Evolutionary conservation across 2,113 vertebrate species (phyloP).

Genomic region (Python bivittatus): DNA sequence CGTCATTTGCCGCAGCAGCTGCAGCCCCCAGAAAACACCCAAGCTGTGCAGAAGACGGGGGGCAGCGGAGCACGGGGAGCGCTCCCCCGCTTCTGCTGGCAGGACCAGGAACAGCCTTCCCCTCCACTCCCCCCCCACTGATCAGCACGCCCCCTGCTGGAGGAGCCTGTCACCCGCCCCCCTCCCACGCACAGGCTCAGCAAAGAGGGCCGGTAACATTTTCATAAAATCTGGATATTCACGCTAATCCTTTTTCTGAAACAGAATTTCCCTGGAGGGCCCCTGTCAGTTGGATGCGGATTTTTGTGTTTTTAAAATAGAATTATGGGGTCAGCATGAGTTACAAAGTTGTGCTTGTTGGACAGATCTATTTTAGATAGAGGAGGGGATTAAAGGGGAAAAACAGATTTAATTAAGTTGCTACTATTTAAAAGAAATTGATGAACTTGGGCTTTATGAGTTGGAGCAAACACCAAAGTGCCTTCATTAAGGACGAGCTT

Average conservation of each 20-base stretch:
- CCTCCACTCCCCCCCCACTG: background rate
- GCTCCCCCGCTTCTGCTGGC: background rate
- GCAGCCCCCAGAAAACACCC: background rate
- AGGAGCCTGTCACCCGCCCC: background rate
- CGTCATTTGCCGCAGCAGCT: constrained; percentile 21
- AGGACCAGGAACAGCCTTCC: background rate
- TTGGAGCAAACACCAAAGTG: constrained; percentile 57
- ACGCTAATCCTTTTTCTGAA: constrained; percentile 74
- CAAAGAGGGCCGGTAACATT: constrained; percentile 38
- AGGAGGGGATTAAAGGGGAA: constrained; percentile 76
- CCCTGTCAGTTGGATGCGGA: constrained; percentile 77
- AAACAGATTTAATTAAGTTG: constrained; percentile 85
- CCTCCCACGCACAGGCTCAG: background rate
- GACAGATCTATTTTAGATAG: constrained; percentile 87
- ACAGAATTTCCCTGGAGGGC: constrained; percentile 77
- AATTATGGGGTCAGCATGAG: constrained; percentile 83
- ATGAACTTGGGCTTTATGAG: constrained; percentile 78
- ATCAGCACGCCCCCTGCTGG: background rate
- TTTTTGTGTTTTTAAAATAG: constrained; percentile 74
- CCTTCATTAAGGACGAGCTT: constrained; percentile 63
- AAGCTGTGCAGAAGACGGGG: fast-evolving
- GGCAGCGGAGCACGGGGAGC: background rate
- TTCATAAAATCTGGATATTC: constrained; percentile 72
- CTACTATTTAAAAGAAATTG: constrained; percentile 86
- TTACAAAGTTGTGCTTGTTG: constrained; percentile 76